Evolutionary conservation across 2,113 vertebrate species (phyloP), one percentile per base, ranked within the genome.

Genomic region (Pachyramphus minor): DNA sequence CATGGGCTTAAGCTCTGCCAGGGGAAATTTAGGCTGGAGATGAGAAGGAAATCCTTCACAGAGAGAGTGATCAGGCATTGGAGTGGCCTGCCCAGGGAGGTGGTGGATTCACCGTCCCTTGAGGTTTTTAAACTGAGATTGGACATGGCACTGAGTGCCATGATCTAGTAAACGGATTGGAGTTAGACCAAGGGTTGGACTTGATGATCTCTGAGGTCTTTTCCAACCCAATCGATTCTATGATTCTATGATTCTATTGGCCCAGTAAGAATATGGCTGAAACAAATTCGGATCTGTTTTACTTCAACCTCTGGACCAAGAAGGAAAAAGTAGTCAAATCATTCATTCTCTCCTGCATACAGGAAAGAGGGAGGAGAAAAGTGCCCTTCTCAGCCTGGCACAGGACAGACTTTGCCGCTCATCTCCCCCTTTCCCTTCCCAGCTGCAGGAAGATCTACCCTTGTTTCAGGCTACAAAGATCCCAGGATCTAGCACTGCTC

Each of bases 401-500:
- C 1, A 2, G 50, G 39, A 23, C 44, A 60, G 74, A 20, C 11
- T 50, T 55, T 31, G 3, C 5, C 42, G 52, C 30, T 56, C 6
- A 17, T 6, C 22, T 33, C 13, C 44, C 24, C 33, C 12, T 37
- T 59, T 53, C n/a, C 63, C 52, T 42, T 53, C n/a, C 53, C n/a
- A 22, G 14, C 24, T 77, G 39, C 63, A 22, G 10, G 14, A 44
- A 77, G 15, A 23, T 22, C 27, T 56, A 11, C 30, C 28, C 47
- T 60, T 7, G 1, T 37, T 71, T 50, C 60, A 67, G 42, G 31
- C 47, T 8, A 5, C 0, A 0, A 1, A 35, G 45, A 30, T 30
- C 2, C 2, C 28, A 8, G 4, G 24, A n/a, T 25, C 15, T 6
- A 28, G 24, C 0, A 0, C 4, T 28, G 50, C 56, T 49, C n/a